Evolutionary conservation across 2,797 vertebrate genomes (phyloP).

Genomic region (Sarcophilus harrisii): DNA sequence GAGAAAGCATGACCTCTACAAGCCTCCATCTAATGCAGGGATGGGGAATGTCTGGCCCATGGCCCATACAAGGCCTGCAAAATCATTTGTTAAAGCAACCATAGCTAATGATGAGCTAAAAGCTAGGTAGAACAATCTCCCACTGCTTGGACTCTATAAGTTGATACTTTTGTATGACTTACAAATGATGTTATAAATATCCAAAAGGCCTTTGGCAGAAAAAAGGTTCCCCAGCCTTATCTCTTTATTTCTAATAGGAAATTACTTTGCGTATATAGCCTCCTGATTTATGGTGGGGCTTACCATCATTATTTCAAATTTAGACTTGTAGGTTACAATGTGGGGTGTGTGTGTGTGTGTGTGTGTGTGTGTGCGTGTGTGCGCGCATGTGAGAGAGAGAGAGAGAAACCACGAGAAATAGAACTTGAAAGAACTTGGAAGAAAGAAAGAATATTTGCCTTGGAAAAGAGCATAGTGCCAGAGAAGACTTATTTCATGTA

Average conservation of each 20-base stretch:
- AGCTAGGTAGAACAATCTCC: too few relatives aligned
- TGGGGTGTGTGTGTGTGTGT: neutral
- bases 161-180: too few relatives aligned
- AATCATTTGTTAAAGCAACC: too few relatives aligned
- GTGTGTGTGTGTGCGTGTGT: neutral
- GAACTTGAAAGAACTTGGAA: neutral
- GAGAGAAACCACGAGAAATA: neutral
- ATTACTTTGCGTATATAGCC: neutral
- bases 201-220: too few relatives aligned
- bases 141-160: too few relatives aligned
- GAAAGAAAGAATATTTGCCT: too few relatives aligned
- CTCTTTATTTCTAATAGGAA: neutral
- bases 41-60: too few relatives aligned
- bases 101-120: too few relatives aligned
- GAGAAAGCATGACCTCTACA: neutral
- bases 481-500: neutral
- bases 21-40: neutral
- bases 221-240: too few relatives aligned
- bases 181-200: too few relatives aligned
- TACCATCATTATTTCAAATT: neutral
- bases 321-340: neutral
- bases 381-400: neutral
- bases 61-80: too few relatives aligned
- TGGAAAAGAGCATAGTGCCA: neutral
- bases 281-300: neutral